These are phyloP conservation scores for Samia ricini DNA, from an alignment of 1,140 invertebrate genomes.

Conservation along the genomic window DNA sequence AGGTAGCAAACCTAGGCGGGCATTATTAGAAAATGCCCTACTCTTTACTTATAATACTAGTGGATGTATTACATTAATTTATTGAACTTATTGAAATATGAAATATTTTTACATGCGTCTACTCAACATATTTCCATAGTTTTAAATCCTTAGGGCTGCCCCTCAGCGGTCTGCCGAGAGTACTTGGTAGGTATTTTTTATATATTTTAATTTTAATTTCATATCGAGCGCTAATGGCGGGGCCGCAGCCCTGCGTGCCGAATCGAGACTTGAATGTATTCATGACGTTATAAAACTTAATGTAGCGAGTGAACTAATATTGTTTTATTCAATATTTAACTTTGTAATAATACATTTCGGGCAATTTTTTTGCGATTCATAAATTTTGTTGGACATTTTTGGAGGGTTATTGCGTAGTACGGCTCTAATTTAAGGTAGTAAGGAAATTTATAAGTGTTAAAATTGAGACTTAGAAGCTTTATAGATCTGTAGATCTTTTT, in stretches of 20 bases:
- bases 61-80: too few relatives aligned
- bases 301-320: constrained; percentile 76
- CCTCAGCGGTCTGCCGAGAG: constrained; percentile 71
- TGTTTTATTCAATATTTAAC: constrained; percentile 76
- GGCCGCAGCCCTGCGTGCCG: constrained; percentile 70
- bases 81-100: background rate
- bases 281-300: constrained; percentile 73
- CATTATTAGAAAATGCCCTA: too few relatives aligned
- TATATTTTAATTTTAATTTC: constrained; percentile 78
- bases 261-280: constrained; percentile 71
- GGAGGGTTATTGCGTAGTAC: constrained; percentile 1
- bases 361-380: constrained; percentile 67
- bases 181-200: constrained; percentile 69
- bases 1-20: too few relatives aligned
- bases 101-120: constrained; percentile 2
- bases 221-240: constrained; percentile 73
- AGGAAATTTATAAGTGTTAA: background rate
- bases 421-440: background rate
- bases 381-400: constrained; percentile 47
- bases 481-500: too few relatives aligned
- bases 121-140: constrained; percentile 38
- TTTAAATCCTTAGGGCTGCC: constrained; percentile 68
- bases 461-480: too few relatives aligned
- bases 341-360: constrained; percentile 61
- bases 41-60: too few relatives aligned